Evolutionary conservation across 2,113 vertebrate species (phyloP).

Genomic region (Thalassarche chlororhynchos): DNA sequence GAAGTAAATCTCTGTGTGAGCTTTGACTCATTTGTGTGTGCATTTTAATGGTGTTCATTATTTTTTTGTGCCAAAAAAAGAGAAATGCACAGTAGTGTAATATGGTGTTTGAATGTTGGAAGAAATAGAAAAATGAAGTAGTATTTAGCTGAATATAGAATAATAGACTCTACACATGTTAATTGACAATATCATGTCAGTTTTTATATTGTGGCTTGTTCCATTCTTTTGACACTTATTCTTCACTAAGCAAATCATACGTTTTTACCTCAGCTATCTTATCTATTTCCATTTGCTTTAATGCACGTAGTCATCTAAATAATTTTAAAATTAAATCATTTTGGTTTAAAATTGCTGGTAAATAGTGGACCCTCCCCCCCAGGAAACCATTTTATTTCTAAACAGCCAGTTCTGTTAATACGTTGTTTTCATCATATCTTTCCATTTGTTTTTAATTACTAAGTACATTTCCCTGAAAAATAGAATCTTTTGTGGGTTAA

Average conservation of each 20-base stretch:
- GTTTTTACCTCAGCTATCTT: background rate
- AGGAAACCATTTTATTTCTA: background rate
- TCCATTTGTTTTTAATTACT: constrained; percentile 32
- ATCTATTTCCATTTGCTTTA: background rate
- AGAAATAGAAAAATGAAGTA: background rate
- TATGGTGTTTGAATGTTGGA: background rate
- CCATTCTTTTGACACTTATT: background rate
- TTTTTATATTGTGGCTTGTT: background rate
- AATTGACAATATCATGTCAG: background rate
- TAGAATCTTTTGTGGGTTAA: background rate
- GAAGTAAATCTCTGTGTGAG: background rate
- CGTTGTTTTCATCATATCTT: background rate
- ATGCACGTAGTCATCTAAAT: background rate
- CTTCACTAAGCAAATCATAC: background rate
- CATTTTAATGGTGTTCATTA: background rate
- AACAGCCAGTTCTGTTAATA: background rate
- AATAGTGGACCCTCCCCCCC: background rate
- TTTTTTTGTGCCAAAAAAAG: background rate
- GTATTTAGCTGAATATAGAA: background rate
- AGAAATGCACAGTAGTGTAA: background rate
- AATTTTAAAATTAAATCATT: background rate
- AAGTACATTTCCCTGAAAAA: constrained; percentile 4
- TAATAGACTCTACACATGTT: background rate
- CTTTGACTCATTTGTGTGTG: background rate
- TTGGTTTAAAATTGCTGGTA: background rate